These are phyloP conservation scores for Augiades crinisus DNA, from an alignment of 2,888 invertebrate species.

Conservation along the genomic window DNA sequence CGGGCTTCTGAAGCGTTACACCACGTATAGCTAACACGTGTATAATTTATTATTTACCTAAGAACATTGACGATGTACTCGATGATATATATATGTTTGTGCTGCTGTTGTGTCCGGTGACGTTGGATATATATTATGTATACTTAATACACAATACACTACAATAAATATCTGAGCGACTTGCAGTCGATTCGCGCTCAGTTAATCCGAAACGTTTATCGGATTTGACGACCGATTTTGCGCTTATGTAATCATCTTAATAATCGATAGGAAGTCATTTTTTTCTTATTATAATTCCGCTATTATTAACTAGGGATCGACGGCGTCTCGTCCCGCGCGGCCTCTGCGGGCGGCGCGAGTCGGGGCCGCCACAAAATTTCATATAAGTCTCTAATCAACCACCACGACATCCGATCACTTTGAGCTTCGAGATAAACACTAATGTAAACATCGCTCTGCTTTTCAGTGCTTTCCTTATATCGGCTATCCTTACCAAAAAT, in stretches of 20 bases:
- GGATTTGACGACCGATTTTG: conserved; percentile 39
- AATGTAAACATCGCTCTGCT: conserved; percentile 4
- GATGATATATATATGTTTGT: conserved; percentile 54
- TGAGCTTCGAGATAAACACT: conserved; percentile 32
- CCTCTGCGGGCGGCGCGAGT: conserved; percentile 39
- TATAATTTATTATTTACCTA: conserved; percentile 65
- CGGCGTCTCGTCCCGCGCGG: conserved; percentile 42
- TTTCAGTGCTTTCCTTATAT: neutral
- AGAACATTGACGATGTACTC: conserved; percentile 63
- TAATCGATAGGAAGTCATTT: conserved; percentile 78
- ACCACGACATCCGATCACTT: conserved; percentile 45
- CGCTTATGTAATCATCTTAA: conserved; percentile 64
- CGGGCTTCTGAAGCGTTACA: conserved; percentile 28
- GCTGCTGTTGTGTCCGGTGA: conserved; percentile 47
- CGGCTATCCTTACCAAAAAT: neutral
- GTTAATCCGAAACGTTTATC: conserved; percentile 25
- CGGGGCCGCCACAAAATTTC: conserved; percentile 54
- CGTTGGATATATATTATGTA: conserved; percentile 35
- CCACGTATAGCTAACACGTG: conserved; percentile 44
- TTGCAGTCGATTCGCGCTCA: conserved; percentile 15
- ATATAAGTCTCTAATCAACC: conserved; percentile 67
- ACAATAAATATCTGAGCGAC: conserved; percentile 36
- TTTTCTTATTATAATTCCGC: conserved; percentile 73
- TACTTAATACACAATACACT: conserved; percentile 37
- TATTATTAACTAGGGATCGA: conserved; percentile 67